Percentiles rank a stretch among this genome's conserved stretches.
Conservation (phyloP, 1,140 invertebrate species). For the Anastatus disparis region DNA sequence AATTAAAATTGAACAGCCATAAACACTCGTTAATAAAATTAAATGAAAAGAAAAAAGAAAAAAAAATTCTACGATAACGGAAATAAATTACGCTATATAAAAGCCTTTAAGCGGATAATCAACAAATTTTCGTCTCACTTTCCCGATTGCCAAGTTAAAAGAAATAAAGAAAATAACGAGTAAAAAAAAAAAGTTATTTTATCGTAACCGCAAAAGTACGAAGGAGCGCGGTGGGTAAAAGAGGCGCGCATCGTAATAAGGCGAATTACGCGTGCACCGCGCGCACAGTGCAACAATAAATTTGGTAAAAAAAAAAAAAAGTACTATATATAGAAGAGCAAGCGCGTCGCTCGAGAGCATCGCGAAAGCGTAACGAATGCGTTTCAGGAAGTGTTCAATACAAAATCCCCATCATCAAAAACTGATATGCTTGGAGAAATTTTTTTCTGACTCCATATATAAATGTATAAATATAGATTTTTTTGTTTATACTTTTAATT, state of each 20-base stretch:
- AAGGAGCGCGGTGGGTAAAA: too few species aligned
- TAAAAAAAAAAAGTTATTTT: slow-evolving; percentile 6
- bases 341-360: slow-evolving; percentile 38
- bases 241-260: slow-evolving; percentile 29
- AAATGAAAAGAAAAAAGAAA: too few species aligned
- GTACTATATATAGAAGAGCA: too few species aligned
- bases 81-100: too few species aligned
- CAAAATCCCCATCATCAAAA: slow-evolving; percentile 1
- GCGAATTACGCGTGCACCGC: slow-evolving; percentile 45
- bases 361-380: slow-evolving; percentile 33
- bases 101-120: slow-evolving; percentile 4
- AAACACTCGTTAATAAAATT: too few species aligned
- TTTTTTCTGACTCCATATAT: not conserved
- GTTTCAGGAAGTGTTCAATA: slow-evolving; percentile 36
- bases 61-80: too few species aligned
- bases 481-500: too few species aligned
- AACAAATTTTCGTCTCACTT: slow-evolving; percentile 20
- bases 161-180: too few species aligned
- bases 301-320: slow-evolving; percentile 24
- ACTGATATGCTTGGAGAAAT: not conserved
- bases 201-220: slow-evolving; percentile 25
- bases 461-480: too few species aligned
- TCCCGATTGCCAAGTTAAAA: too few species aligned
- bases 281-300: slow-evolving; percentile 28
- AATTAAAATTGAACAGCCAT: too few species aligned